Conservation (phyloP, 2,113 vertebrate species). For the Puntigrus tetrazona region DNA sequence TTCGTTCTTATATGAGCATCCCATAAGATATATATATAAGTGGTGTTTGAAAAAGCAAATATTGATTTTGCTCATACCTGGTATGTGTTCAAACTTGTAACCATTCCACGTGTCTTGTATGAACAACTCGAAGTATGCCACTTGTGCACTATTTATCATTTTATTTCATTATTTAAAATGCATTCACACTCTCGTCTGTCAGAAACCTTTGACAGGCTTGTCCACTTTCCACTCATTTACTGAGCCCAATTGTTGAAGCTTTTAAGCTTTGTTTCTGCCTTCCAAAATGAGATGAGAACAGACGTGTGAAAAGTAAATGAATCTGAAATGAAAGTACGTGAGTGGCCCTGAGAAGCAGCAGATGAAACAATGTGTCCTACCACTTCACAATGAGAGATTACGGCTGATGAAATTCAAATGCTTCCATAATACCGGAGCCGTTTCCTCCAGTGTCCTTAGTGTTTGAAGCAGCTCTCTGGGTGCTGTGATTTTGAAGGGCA, state of each 20-base stretch:
- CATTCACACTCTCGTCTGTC: background rate
- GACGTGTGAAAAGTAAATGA: slow-evolving; percentile 23
- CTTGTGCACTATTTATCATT: background rate
- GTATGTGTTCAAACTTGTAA: background rate
- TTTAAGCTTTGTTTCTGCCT: slow-evolving; percentile 26
- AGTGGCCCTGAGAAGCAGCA: background rate
- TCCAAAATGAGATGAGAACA: slow-evolving; percentile 20
- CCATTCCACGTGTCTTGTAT: background rate
- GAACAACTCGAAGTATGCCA: background rate
- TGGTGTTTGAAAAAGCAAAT: background rate
- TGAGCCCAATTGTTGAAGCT: background rate
- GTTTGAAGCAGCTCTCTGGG: background rate
- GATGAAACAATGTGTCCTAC: slow-evolving; percentile 16
- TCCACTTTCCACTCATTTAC: slow-evolving; percentile 6
- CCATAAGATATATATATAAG: background rate
- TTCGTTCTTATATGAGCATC: background rate
- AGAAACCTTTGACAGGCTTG: background rate
- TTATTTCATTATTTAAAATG: background rate
- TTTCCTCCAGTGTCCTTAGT: slow-evolving; percentile 8
- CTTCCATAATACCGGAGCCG: background rate
- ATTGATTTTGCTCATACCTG: background rate
- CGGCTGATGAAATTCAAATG: slow-evolving; percentile 31
- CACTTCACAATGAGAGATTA: slow-evolving; percentile 28
- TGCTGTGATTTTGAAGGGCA: slow-evolving; percentile 22
- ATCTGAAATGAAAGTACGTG: slow-evolving; percentile 24